phyloP scores from a whole-genome alignment of 2,113 vertebrate genomes.

The Atractosteus spatula region DNA sequence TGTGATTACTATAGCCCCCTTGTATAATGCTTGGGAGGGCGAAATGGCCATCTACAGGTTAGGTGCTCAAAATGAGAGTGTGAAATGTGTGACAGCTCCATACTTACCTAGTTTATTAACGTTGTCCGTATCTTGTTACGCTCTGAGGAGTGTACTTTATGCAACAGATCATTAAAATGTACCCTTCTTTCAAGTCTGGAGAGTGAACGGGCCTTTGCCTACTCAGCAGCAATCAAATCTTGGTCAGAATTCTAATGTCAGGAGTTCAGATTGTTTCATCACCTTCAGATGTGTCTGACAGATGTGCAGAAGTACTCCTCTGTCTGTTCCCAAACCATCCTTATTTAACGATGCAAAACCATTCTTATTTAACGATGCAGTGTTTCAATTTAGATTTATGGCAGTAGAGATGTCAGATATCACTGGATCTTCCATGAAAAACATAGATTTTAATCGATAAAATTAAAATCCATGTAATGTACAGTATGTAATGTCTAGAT shows the following conservation, averaged over 20 bases:
- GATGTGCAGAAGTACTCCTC: background rate
- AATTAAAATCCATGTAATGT: background rate
- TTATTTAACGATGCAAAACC: background rate
- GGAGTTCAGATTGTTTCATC: background rate
- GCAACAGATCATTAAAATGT: conserved; percentile 30
- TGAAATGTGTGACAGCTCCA: conserved; percentile 15
- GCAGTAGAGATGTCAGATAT: background rate
- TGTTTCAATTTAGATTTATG: conserved; percentile 4
- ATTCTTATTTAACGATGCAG: background rate
- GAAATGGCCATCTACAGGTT: conserved; percentile 2
- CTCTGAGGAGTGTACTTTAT: conserved; percentile 18
- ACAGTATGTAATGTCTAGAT: too few species aligned
- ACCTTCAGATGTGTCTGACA: conserved; percentile 4
- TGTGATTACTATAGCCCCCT: conserved; percentile 8
- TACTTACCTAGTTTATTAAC: conserved; percentile 22
- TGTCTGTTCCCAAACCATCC: background rate
- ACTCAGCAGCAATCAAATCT: background rate
- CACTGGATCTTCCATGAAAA: background rate
- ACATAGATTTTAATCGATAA: background rate
- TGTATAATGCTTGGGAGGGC: conserved; percentile 13
- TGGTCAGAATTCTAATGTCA: background rate
- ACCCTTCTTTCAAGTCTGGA: background rate
- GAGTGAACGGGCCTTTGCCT: background rate
- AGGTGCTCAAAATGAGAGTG: background rate
- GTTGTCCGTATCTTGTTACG: conserved; percentile 2